Base-by-base conservation (phyloP, 2,888 invertebrate genomes). In the Macaria liturata region DNA sequence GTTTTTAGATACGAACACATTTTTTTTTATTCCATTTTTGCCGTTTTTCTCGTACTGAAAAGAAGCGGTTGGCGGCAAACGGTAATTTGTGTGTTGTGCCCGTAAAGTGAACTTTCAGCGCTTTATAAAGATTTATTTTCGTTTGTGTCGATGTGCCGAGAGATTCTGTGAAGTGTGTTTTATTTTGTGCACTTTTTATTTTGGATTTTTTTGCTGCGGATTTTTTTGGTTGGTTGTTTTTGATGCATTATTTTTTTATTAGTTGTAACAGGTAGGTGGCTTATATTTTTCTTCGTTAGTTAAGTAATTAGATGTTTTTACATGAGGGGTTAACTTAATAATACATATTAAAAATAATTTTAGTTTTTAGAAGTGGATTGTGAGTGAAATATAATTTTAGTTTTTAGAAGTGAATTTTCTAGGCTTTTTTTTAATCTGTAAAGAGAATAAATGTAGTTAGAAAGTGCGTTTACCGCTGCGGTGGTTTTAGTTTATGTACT, bases 161-260 rank as follows among this genome's bases (percentile, higher is more conserved):
- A 80, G 77, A 84, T 86, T 84, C 59, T 83, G 90, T 91, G 88
- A 87, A 89, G 90, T 91, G 87, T 78, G 80, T 76, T 83, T 73
- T 86, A 85, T 83, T 88, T 84, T 89, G 90, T 91, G 91, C 88
- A 80, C 81, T 65, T 80, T 84, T 86, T 84, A 68, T 83, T 89
- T 91, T 89, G 90, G 90, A 89, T 89, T 91, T 85, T 81, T 89
- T 90, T 87, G 85, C 83, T 82, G 80, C 83, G 86, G 89, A 88
- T 74, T 69, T 82, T 87, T 88, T 90, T 88, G 91, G 89, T 90
- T 89, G 86, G 88, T 88, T 87, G 59, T 76, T 78, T 75, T 81
- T 77, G 64, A 68, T 76, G 78, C 80, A 67, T 70, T 75, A 69
- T 70, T 74, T 68, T 68, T 71, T 69, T 65, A 49, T 63, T 67